Evolutionary conservation across 2,888 invertebrate genomes (phyloP), one percentile per base, ranked within the genome.

Genomic region (Rhagophthalmus giganteus): DNA sequence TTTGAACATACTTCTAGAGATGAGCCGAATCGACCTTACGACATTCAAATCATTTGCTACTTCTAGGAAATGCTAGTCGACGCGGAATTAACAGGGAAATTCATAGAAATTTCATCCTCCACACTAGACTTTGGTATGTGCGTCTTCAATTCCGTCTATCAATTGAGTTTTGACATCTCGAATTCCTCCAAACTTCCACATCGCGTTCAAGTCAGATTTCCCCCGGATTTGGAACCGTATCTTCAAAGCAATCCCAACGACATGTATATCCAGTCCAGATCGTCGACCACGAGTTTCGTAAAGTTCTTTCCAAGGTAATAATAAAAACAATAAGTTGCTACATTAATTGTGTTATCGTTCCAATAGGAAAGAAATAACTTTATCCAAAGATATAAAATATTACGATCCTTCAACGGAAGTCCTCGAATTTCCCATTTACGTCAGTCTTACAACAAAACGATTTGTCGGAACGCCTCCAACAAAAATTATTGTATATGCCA

Each of bases 81-180:
- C 1, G 58, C 58, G 0, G 61, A 61, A 46, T 55, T 59, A 4
- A 59, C 59, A 1, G 64, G 59, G 5, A 49, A 59, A 28, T 63
- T 64, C 45, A 54, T 67, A 8, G 50, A 41, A 4, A 33, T 61
- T 0, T 28, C 33, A 1, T 64, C 65, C 1, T 38, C 51, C 1
- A 38, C 57, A 2, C 12, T 67, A 2, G 67, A 67, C 39, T 66
- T 61, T 39, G 59, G 58, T 2, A 55, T 58, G 0, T 65, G 65
- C 42, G 58, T 55, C 11, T 60, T 59, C 14, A 58, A 57, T 11
- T 63, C 65, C 1, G 57, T 59, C 1, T 66, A 66, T 25, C 65
- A 66, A 34, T 20, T 55, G 16, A 27, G 39, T 2, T 66, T 66
- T 27, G 44, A 39, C 1, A 15, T 66, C 2, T 24, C 12, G 9